phyloP scores from a whole-genome alignment of 2,113 vertebrate species.

The Felis chaus region DNA sequence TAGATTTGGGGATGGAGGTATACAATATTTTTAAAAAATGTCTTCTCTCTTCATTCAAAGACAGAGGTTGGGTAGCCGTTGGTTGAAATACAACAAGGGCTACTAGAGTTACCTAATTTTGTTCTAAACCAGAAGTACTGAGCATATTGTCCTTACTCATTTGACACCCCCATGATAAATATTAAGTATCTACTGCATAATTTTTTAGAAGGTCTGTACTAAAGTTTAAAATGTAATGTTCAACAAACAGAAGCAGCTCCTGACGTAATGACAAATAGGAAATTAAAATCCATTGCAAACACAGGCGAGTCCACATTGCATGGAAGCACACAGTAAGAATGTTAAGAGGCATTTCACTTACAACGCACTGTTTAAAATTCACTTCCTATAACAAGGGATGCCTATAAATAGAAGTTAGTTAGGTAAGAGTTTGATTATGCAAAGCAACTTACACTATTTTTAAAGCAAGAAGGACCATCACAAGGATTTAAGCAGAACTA shows the following conservation, averaged over 20 bases:
- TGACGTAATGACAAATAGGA: neutral
- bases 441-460: neutral
- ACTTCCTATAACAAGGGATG: neutral
- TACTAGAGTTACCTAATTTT: neutral
- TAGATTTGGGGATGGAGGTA: neutral
- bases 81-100: neutral
- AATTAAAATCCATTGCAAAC: neutral
- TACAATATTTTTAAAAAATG: neutral
- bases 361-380: neutral
- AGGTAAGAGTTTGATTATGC: neutral
- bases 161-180: neutral
- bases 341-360: neutral
- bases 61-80: neutral
- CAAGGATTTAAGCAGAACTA: neutral
- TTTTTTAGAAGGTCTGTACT: neutral
- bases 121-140: neutral
- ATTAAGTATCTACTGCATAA: neutral
- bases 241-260: neutral
- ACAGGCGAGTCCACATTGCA: neutral
- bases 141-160: neutral
- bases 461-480: neutral
- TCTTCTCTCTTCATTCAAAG: neutral
- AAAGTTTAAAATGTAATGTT: neutral
- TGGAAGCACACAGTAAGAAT: neutral
- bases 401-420: neutral